phyloP scores from a whole-genome alignment of 2,888 invertebrate species.

The Ariolimax columbianus region DNA sequence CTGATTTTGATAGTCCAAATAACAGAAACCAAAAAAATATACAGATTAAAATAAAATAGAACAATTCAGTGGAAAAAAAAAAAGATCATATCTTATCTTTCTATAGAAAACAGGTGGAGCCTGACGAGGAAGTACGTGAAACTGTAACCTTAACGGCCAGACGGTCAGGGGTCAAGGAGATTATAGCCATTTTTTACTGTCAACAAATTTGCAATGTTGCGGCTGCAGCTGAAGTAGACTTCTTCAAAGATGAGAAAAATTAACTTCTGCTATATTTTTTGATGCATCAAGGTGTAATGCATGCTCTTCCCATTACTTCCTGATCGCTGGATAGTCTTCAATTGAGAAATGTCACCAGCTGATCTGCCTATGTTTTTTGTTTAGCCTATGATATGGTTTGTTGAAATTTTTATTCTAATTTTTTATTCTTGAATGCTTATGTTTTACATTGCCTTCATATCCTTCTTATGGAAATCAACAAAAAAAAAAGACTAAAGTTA shows the following conservation, averaged over 20 bases:
- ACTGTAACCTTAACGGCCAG: constrained; percentile 88
- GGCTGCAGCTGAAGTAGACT: constrained; percentile 81
- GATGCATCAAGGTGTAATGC: not conserved
- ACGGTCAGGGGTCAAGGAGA: constrained; percentile 88
- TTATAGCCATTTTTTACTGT: constrained; percentile 91
- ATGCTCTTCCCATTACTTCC: not conserved
- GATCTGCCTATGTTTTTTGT: no score
- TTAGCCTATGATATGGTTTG: no score
- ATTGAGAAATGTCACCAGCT: no score
- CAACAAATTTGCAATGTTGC: constrained; percentile 93
- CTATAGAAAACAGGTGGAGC: constrained; percentile 81
- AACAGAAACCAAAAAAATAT: no score
- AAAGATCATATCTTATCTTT: constrained; percentile 46
- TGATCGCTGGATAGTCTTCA: not conserved
- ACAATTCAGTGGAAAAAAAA: no score
- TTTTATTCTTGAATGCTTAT: no score
- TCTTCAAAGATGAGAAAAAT: constrained; percentile 60
- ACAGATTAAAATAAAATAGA: no score
- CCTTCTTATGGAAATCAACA: no score
- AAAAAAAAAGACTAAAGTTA: no score
- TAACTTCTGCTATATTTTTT: not conserved
- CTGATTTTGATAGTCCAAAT: no score
- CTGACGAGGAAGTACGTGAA: constrained; percentile 85
- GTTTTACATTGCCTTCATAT: no score
- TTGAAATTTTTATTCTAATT: no score